Base-by-base conservation (phyloP, 2,113 vertebrate species). In the Xenotilapia flavipinnis region DNA sequence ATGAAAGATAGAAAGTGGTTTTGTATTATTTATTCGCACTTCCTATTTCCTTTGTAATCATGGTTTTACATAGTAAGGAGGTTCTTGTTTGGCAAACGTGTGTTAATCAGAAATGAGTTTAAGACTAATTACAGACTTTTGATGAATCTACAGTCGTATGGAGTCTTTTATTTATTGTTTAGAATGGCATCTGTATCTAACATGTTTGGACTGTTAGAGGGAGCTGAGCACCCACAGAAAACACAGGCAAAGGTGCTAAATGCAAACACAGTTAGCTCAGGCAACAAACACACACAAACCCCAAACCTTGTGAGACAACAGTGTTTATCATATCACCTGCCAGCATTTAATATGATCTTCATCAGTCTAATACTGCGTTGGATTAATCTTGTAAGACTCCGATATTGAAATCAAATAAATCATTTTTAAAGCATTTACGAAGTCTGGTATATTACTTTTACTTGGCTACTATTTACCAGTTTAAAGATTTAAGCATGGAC, bases 401-500 rank as follows among this genome's bases (percentile, higher is more conserved):
- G 3, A 62, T 11, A 62, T 9, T 62, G 9, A 62, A 62, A 4
- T 62, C 56, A 62, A 62, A 19, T 11, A 62, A 19, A 33, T 60
- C 4, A 33, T 0, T 62, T 62, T 0, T 6, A 6, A 33, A 62
- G 58, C 0, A 62, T 0, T 62, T 3, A 11, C 3, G 0, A 62
- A 33, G 15, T 62, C 58, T 4, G 58, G 26, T 60, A 3, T 60
- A 9, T 6, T 0, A 60, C 3, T 60, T 60, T 60, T 31, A 60
- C 26, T 31, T 58, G 56, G 55, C 55, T 60, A 33, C 15, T 19
- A 60, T 60, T 33, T 60, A 60, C 28, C 9, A 60, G 58, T 60
- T 58, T 60, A 60, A 60, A 33, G 15, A 33, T 62, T 62, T 62
- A 62, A 33, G 28, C 58, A 62, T 62, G 58, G 33, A 62, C 56